phyloP scores from a whole-genome alignment of 2,888 invertebrate genomes.

The Nudaria mundana region DNA sequence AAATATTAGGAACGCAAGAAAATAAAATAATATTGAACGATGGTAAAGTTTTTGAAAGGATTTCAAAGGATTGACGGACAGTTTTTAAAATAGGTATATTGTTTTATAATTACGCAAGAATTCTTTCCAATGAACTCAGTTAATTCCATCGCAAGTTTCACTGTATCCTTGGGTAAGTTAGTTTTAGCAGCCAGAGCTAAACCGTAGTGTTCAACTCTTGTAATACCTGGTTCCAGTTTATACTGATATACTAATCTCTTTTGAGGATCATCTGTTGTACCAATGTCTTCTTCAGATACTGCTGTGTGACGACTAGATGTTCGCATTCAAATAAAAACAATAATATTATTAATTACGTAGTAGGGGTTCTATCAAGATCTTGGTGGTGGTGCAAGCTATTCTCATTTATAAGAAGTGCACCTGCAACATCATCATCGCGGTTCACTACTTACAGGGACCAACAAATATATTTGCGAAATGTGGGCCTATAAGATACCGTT shows the following conservation, averaged over 20 bases:
- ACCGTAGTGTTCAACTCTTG: slow-evolving; percentile 83
- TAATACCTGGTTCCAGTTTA: slow-evolving; percentile 81
- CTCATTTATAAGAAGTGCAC: neutral
- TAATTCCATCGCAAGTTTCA: slow-evolving; percentile 74
- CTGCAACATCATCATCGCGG: neutral
- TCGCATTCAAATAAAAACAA: neutral
- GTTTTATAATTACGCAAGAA: slow-evolving; percentile 50
- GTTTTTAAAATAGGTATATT: too few species aligned
- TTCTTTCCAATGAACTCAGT: slow-evolving; percentile 58
- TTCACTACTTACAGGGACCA: too few species aligned
- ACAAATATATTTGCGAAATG: too few species aligned
- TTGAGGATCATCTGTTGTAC: slow-evolving; percentile 40
- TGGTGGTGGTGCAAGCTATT: neutral
- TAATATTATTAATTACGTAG: too few species aligned
- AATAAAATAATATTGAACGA: too few species aligned
- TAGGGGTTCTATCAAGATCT: neutral
- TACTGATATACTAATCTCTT: slow-evolving; percentile 83
- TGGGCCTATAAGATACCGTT: too few species aligned
- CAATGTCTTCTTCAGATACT: slow-evolving; percentile 54
- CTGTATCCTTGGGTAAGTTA: slow-evolving; percentile 80
- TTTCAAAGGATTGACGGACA: too few species aligned
- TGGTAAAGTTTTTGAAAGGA: too few species aligned
- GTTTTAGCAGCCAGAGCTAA: slow-evolving; percentile 83
- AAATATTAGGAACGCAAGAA: too few species aligned
- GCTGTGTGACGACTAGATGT: slow-evolving; percentile 56